These are phyloP conservation scores for Ambastaia sidthimunki DNA, from an alignment of 2,797 vertebrate species.

Conservation along the genomic window DNA sequence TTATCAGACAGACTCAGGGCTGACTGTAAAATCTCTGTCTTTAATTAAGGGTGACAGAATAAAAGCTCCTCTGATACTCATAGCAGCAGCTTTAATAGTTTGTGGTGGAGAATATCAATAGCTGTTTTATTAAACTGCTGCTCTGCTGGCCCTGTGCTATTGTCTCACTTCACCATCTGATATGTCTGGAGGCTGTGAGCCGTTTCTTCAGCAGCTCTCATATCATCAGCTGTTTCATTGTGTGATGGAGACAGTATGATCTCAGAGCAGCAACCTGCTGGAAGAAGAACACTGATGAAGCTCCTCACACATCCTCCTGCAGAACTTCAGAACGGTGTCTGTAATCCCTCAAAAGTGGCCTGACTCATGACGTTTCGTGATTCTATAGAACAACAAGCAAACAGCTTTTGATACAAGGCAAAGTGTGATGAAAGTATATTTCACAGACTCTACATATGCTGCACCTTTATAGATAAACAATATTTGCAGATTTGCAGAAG, in stretches of 20 bases:
- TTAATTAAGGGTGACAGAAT: constrained; percentile 76
- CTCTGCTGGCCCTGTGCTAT: neutral
- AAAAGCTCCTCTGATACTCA: constrained; percentile 59
- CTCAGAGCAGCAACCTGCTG: constrained; percentile 29
- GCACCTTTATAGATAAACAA: constrained; percentile 3
- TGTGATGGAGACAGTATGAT: constrained; percentile 18
- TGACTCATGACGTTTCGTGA: constrained; percentile 21
- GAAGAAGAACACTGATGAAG: constrained; percentile 48
- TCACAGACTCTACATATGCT: neutral
- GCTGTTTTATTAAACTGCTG: constrained; percentile 28
- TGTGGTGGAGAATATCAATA: neutral
- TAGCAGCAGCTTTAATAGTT: too few species aligned
- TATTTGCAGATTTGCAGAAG: constrained; percentile 4
- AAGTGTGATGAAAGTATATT: constrained; percentile 14
- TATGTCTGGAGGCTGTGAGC: neutral
- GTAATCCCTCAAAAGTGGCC: constrained; percentile 26
- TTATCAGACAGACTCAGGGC: constrained; percentile 72
- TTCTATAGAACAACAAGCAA: constrained; percentile 1
- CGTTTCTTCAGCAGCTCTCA: constrained; percentile 24
- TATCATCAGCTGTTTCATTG: constrained; percentile 47
- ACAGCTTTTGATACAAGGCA: constrained; percentile 9
- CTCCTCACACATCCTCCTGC: constrained; percentile 12
- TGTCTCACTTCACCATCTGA: constrained; percentile 5
- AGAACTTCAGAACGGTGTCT: constrained; percentile 26
- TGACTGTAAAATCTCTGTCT: constrained; percentile 76